Base-by-base conservation (phyloP, 1,140 invertebrate species). In the Atopsyche davidsoni region DNA sequence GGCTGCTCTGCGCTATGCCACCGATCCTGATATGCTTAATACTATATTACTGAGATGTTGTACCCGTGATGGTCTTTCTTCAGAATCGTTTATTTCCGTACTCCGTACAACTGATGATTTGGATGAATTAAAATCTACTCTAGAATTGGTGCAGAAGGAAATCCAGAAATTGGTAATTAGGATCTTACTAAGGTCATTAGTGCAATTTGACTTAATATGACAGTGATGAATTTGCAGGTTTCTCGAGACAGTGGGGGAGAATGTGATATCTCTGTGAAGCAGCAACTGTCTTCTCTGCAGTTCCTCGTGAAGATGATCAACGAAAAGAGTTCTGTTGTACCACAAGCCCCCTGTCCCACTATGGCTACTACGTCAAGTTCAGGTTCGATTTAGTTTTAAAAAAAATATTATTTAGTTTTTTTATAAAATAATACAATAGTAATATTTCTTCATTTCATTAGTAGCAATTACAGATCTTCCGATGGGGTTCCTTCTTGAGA, bases 21-120 rank as follows among this genome's bases (percentile, higher is more conserved):
- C 89, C 21, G 91, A 96, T 73, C 92, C 94, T 47, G 91, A 96
- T 78, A 95, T 92, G 67, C 86, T 97, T 57, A 96, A 96, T 77
- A 87, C 92, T 72, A 79, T 82, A 43, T 86, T 94, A 64, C 82
- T 95, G 62, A 91, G 88, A 86, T 79, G 90, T 77, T 90, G 86
- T 67, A 77, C 78, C 59, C 81, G 84, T 57, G 86, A 92, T 46
- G 75, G 76, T 59, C 73, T 92, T 57, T 84, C 85, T 10, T 87
- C 83, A 55, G 90, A 95, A 57, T 78, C 84, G 45, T 93, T 94
- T 69, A 69, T 94, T 53, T 80, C 83, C 57, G 82, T 89, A 34
- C 78, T 94, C 58, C 79, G 87, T 60, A 79, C 81, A 48, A 86
- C 86, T 11, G 82, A 86, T 59, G 85, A 79, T 61, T 73, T 84